Conservation (phyloP, 2,113 vertebrate species). For the Recurvirostra avosetta region DNA sequence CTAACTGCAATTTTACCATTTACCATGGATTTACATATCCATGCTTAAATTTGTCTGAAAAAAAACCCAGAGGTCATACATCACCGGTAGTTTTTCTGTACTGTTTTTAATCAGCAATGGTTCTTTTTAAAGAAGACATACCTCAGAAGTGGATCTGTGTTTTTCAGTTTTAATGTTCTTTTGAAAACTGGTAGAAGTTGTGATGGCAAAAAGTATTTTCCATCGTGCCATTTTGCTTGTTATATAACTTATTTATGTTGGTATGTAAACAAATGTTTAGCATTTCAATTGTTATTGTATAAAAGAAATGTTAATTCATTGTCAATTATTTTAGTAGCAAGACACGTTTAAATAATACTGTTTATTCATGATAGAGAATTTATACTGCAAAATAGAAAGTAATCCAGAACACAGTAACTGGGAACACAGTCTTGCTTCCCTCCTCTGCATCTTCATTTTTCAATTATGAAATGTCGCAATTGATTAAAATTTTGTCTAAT, state of each 20-base stretch:
- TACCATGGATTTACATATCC: not conserved
- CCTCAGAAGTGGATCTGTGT: not conserved
- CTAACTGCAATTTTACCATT: not conserved
- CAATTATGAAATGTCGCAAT: not conserved
- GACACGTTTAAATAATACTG: not conserved
- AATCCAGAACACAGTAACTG: not conserved
- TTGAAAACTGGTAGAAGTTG: not conserved
- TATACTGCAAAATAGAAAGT: not conserved
- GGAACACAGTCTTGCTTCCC: not conserved
- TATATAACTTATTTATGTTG: not conserved
- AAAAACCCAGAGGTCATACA: accelerated
- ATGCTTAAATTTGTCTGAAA: not conserved
- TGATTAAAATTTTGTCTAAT: conserved; percentile 5
- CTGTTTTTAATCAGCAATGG: not conserved
- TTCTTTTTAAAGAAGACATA: not conserved
- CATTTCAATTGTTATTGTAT: not conserved
- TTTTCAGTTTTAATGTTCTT: not conserved
- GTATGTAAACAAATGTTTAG: not conserved
- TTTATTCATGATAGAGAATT: not conserved
- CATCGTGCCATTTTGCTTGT: not conserved
- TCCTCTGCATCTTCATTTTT: conserved; percentile 3
- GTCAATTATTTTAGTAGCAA: not conserved
- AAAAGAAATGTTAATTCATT: not conserved
- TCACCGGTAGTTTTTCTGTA: not conserved
- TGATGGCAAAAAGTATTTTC: not conserved